A percentile compares a stretch with the other conserved stretches of the same genome.
These are phyloP conservation scores for Drosophila ustulata DNA, from an alignment of 2,888 invertebrate species.

Conservation along the genomic window DNA sequence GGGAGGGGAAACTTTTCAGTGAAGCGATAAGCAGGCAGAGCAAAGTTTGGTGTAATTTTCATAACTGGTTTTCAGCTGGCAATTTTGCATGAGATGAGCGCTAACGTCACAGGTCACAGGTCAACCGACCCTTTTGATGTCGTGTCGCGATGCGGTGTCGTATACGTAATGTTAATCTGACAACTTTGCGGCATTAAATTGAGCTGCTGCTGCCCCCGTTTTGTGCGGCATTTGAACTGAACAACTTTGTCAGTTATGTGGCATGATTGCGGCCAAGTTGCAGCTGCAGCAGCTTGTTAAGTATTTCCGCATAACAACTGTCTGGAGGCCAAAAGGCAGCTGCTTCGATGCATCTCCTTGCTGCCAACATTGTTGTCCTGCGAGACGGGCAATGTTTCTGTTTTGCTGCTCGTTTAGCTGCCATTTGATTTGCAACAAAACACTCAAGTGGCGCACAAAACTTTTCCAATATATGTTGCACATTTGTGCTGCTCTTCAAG, in stretches of 20 bases:
- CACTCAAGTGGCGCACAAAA: constrained; percentile 59
- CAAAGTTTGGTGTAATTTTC: constrained; percentile 21
- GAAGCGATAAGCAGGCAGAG: neutral
- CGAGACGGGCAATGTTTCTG: constrained; percentile 16
- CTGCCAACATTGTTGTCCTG: neutral
- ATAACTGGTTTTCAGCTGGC: constrained; percentile 6
- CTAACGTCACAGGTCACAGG: neutral
- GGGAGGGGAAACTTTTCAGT: constrained; percentile 5
- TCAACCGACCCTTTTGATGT: constrained; percentile 12
- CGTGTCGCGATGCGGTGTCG: constrained; percentile 18
- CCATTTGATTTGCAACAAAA: constrained; percentile 61
- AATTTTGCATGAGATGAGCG: neutral
- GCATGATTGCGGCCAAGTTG: constrained; percentile 48
- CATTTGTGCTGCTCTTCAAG: neutral
- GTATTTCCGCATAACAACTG: constrained; percentile 1
- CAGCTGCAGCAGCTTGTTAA: constrained; percentile 22
- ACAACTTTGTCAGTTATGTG: constrained; percentile 41
- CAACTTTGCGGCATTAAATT: constrained; percentile 34
- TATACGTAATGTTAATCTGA: constrained; percentile 36
- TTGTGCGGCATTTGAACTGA: constrained; percentile 1
- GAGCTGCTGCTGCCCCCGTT: constrained; percentile 4
- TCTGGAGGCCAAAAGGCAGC: neutral
- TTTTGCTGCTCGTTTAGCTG: constrained; percentile 51
- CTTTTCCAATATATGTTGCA: constrained; percentile 59
- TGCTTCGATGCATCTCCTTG: too few relatives aligned